Percentiles rank a stretch among this genome's conserved stretches.
Evolutionary conservation across 2,888 invertebrate genomes (phyloP).

Genomic region (Nephrocerus scutellatus): DNA sequence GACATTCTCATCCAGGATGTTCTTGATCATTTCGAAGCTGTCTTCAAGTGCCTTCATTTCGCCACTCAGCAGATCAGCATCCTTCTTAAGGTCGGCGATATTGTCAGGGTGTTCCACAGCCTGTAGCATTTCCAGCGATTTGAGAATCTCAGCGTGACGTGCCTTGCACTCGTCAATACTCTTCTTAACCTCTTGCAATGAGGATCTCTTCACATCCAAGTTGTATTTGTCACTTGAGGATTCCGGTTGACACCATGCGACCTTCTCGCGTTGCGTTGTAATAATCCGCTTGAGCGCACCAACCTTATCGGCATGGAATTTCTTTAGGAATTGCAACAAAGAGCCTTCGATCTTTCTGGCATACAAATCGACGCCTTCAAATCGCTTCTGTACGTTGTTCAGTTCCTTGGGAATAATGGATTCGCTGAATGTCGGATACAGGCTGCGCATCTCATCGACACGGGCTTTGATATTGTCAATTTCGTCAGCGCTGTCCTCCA

Average conservation of each 20-base stretch:
- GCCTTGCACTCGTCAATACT: slow-evolving; percentile 65
- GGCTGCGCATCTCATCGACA: slow-evolving; percentile 62
- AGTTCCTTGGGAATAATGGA: slow-evolving; percentile 75
- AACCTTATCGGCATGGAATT: slow-evolving; percentile 78
- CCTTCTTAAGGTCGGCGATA: slow-evolving; percentile 58
- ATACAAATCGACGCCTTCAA: slow-evolving; percentile 69
- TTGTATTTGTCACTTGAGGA: slow-evolving; percentile 85
- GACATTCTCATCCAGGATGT: slow-evolving; percentile 61
- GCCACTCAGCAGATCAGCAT: slow-evolving; percentile 61
- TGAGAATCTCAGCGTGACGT: slow-evolving; percentile 60
- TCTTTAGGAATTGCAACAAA: slow-evolving; percentile 73
- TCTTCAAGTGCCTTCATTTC: slow-evolving; percentile 66
- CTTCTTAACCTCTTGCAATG: slow-evolving; percentile 66
- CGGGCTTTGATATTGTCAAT: slow-evolving; percentile 63
- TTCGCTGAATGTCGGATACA: slow-evolving; percentile 71
- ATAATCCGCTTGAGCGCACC: slow-evolving; percentile 74
- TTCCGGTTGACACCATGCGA: slow-evolving; percentile 86
- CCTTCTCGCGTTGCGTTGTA: slow-evolving; percentile 76
- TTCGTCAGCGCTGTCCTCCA: slow-evolving; percentile 61
- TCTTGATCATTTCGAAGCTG: slow-evolving; percentile 62
- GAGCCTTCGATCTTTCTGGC: slow-evolving; percentile 76
- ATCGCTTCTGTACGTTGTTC: slow-evolving; percentile 73
- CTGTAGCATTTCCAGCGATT: slow-evolving; percentile 63
- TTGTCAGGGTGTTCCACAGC: slow-evolving; percentile 68
- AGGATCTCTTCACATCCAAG: slow-evolving; percentile 81